A percentile compares a stretch with the other conserved stretches of the same genome.
Conservation (phyloP, 2,113 vertebrate genomes). For the Dasyurus viverrinus region DNA sequence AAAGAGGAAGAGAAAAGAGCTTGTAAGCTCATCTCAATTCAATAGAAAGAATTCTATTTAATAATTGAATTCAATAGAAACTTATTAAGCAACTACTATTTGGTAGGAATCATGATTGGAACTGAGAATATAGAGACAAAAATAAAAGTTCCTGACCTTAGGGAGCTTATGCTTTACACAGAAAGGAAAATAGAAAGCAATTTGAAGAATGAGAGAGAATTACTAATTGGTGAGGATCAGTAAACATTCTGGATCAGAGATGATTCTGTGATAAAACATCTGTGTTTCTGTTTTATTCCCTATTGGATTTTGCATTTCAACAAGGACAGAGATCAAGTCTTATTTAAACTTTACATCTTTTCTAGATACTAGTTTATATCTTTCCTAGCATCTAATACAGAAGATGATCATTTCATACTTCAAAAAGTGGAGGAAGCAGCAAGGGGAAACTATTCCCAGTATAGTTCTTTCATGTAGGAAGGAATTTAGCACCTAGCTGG, state of each 20-base stretch:
- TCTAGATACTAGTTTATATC: not conserved
- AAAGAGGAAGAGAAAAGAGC: not conserved
- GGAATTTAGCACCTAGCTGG: not conserved
- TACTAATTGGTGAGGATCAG: not conserved
- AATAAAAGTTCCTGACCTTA: not conserved
- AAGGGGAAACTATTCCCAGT: not conserved
- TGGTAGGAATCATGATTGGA: not conserved
- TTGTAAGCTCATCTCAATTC: not conserved
- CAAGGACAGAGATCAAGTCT: not conserved
- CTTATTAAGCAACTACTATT: not conserved
- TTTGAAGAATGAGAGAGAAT: not conserved
- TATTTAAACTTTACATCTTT: not conserved
- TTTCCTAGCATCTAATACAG: not conserved
- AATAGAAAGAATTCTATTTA: not conserved
- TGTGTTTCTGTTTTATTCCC: not conserved
- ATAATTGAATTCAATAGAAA: not conserved
- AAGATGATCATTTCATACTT: not conserved
- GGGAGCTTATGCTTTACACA: not conserved
- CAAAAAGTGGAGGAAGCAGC: not conserved
- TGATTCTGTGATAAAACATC: not conserved
- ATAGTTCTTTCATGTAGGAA: not conserved
- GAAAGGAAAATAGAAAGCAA: not conserved
- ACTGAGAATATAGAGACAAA: not conserved
- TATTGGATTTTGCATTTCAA: not conserved
- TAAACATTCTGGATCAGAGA: not conserved